Base-by-base conservation (phyloP, 2,888 invertebrate species). In the Cantharis flavilabris region DNA sequence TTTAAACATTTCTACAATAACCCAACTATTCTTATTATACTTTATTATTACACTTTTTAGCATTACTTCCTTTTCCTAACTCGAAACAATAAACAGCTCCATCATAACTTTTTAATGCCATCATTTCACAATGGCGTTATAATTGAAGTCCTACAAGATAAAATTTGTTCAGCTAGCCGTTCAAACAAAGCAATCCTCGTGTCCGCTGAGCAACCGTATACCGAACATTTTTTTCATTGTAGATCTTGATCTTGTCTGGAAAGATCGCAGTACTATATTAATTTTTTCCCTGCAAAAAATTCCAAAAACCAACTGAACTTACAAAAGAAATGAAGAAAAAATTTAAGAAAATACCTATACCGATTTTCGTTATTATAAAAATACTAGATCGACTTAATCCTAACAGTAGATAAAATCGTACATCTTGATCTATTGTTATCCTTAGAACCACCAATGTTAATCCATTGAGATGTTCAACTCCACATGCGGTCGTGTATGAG, bases 1-100 rank as follows among this genome's bases (percentile, higher is more conserved):
- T 62, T 73, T 9, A 62, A 67, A 26, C 70, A 72, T 67, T 70
- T 75, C 72, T 70, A 64, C 74, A 69, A 63, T 73, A 67, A 69
- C 72, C 65, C 26, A 67, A 26, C 65, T 26, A 67, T 67, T 23
- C 26, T 67, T 67, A 23, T 26, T 67, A 23, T 67, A 23, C 26
- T 18, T 26, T 26, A 26, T n/a, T 23, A 23, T 67, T n/a, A n/a
- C 65, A 67, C 26, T 67, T 67, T 67, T 67, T 67, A 26, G 49
- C 49, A 49, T 49, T 49, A 49, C 49, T 49, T 49, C 49, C 49
- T 49, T n/a, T 49, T 49, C n/a, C 49, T 49, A 49, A 49, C n/a
- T 49, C 49, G 49, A 49, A 49, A 49, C 49, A 49, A 49, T 49
- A 49, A 49, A 49, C 49, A 49, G 49, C 49, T 49, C 49, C 49